Evolutionary conservation across 1,140 invertebrate species (phyloP).

Genomic region (Drosophila kanapiae): DNA sequence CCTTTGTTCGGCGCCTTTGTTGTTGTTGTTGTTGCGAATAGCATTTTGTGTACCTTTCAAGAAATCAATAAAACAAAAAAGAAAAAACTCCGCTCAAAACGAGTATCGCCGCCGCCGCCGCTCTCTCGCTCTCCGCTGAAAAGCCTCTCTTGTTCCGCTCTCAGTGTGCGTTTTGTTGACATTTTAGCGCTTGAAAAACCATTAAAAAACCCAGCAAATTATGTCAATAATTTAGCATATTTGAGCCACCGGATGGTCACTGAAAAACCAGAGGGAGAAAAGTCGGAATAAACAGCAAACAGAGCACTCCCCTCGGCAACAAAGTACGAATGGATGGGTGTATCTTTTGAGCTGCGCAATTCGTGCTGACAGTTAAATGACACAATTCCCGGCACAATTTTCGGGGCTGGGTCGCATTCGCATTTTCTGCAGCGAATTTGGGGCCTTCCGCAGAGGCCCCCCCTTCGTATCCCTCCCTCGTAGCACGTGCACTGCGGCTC

Average conservation of each 20-base stretch:
- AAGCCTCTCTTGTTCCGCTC: conserved; percentile 18
- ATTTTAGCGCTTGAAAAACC: conserved; percentile 60
- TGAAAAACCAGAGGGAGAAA: background rate
- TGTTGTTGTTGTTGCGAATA: conserved; percentile 75
- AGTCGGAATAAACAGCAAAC: conserved; percentile 8
- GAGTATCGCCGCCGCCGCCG: conserved; percentile 41
- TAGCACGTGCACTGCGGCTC: conserved; percentile 57
- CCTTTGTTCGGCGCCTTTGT: conserved; percentile 68
- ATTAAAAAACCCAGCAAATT: conserved; percentile 41
- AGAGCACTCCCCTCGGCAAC: conserved; percentile 4
- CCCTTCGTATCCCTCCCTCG: conserved; percentile 1
- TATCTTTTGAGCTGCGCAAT: conserved; percentile 36
- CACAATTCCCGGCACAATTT: conserved; percentile 62
- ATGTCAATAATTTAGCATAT: conserved; percentile 74
- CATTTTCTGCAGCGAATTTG: conserved; percentile 51
- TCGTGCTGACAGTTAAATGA: conserved; percentile 72
- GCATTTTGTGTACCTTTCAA: conserved; percentile 85
- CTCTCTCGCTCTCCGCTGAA: conserved; percentile 11
- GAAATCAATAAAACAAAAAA: conserved; percentile 82
- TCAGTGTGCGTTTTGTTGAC: conserved; percentile 69
- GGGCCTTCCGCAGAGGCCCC: background rate
- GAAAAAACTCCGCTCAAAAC: conserved; percentile 75
- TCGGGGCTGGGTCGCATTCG: conserved; percentile 49
- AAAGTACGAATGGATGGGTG: conserved; percentile 19
- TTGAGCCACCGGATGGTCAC: conserved; percentile 39